A percentile compares a stretch with the other conserved stretches of the same genome.
Evolutionary conservation across 1,140 invertebrate genomes (phyloP).

Genomic region (Saccostrea glomerata): DNA sequence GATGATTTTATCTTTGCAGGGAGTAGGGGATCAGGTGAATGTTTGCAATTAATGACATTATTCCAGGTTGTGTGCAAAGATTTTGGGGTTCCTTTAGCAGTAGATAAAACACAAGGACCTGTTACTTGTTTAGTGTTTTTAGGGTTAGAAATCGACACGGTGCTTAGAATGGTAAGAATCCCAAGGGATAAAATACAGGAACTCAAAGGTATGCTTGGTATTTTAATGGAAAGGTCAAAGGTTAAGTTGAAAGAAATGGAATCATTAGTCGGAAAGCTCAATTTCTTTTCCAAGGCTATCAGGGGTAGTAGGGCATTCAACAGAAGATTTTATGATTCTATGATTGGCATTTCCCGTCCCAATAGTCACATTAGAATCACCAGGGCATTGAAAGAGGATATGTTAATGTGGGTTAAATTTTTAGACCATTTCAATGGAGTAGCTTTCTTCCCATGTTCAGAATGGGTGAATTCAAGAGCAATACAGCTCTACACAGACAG

Average conservation of each 20-base stretch:
- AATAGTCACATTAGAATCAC: slow-evolving; percentile 24
- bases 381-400: no score
- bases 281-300: slow-evolving; percentile 44
- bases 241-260: slow-evolving; percentile 33
- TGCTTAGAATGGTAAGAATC: no score
- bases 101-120: background rate
- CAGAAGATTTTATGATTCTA: slow-evolving; percentile 33
- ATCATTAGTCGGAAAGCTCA: slow-evolving; percentile 10
- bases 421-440: no score
- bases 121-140: no score
- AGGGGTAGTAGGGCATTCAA: slow-evolving; percentile 33
- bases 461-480: no score
- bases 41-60: background rate
- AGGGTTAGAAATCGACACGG: no score
- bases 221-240: background rate
- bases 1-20: slow-evolving; percentile 8
- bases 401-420: no score
- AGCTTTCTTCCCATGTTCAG: no score
- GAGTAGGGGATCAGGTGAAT: background rate
- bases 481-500: no score
- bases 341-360: background rate
- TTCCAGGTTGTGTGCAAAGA: background rate
- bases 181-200: background rate
- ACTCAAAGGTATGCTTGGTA: background rate
- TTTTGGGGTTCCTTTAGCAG: background rate